These are phyloP conservation scores for Metallyticus violacea DNA, from an alignment of 2,888 invertebrate species.

Conservation along the genomic window DNA sequence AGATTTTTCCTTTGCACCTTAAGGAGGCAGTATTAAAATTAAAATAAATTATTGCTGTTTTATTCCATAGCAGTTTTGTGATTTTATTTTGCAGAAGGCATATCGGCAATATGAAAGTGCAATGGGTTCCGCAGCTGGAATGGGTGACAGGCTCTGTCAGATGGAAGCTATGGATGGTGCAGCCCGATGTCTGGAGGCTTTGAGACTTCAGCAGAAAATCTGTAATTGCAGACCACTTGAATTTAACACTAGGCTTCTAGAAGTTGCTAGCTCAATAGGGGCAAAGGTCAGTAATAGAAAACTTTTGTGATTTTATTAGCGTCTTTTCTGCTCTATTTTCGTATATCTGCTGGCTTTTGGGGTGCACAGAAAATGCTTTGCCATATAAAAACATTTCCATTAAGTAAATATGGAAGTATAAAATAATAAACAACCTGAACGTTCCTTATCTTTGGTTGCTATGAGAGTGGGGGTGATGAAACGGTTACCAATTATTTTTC, in stretches of 20 bases:
- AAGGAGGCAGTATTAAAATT: too few relatives aligned
- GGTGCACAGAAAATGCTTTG: too few relatives aligned
- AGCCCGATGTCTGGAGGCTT: conserved; percentile 73
- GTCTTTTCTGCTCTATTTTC: neutral
- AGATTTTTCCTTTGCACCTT: too few relatives aligned
- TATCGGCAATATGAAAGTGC: conserved; percentile 82
- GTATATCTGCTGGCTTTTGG: neutral
- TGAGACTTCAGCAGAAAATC: conserved; percentile 72
- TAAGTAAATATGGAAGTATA: too few relatives aligned
- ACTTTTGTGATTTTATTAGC: too few relatives aligned
- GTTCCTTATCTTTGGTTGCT: too few relatives aligned
- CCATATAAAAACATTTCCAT: too few relatives aligned
- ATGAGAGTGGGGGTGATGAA: too few relatives aligned
- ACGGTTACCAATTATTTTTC: too few relatives aligned
- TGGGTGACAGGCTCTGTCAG: conserved; percentile 80
- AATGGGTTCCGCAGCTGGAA: conserved; percentile 73
- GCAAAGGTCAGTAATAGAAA: conserved; percentile 62
- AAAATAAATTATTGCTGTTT: too few relatives aligned
- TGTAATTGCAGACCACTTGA: conserved; percentile 84
- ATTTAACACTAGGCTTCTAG: conserved; percentile 78
- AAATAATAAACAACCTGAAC: too few relatives aligned
- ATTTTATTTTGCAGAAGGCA: conserved; percentile 57
- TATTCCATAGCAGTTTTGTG: too few relatives aligned
- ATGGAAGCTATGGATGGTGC: conserved; percentile 91
- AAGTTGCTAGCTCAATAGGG: conserved; percentile 83